Conservation (phyloP, 1,140 invertebrate species). For the Lasaia peninsularis region DNA sequence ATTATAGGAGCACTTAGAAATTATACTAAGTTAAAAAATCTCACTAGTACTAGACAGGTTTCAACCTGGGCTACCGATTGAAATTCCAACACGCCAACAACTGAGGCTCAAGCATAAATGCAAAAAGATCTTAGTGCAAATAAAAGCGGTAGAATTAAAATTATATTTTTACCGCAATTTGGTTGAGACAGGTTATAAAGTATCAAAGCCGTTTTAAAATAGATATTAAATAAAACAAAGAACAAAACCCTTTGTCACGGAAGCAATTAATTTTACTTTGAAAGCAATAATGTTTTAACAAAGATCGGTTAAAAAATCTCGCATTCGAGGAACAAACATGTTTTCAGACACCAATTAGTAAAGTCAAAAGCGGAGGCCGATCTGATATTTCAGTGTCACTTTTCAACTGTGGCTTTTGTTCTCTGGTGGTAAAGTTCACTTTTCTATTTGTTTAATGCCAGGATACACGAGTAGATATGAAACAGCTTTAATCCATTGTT, state of each 20-base stretch:
- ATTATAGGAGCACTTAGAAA: no score
- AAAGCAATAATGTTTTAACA: constrained; percentile 6
- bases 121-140: no score
- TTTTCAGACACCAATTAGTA: constrained; percentile 6
- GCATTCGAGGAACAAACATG: not conserved
- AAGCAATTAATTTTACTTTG: constrained; percentile 3
- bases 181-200: no score
- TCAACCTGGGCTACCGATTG: no score
- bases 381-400: not conserved
- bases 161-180: no score
- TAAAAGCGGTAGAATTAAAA: no score
- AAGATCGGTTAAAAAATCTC: not conserved
- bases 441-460: constrained; percentile 1
- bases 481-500: constrained; percentile 5
- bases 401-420: not conserved
- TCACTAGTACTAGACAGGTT: no score
- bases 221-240: not conserved
- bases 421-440: not conserved
- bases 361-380: constrained; percentile 2
- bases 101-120: no score
- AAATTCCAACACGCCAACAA: no score
- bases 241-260: not conserved
- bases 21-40: no score
- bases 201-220: not conserved
- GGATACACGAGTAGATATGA: not conserved